phyloP scores from a whole-genome alignment of 2,888 invertebrate species.

The Conops quadrifasciatus region DNA sequence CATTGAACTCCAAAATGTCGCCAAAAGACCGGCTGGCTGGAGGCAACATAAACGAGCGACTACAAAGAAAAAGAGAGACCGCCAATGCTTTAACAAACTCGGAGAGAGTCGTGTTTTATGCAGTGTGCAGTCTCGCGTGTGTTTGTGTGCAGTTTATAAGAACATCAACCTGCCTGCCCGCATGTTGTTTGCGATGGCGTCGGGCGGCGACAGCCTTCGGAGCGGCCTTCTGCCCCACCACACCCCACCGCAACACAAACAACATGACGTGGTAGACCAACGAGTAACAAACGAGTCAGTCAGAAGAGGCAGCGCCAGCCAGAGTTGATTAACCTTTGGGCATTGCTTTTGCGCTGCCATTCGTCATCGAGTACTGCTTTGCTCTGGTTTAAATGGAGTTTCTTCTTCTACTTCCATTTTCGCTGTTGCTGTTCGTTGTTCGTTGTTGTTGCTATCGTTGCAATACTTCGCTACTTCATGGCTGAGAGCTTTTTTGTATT shows the following conservation, averaged over 20 bases:
- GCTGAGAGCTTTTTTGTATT: conserved; percentile 29
- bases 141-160: conserved; percentile 24
- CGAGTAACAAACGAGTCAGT: too few relatives aligned
- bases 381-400: conserved; percentile 55
- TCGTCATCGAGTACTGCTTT: conserved; percentile 51
- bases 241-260: not conserved
- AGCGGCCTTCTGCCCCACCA: conserved; percentile 31
- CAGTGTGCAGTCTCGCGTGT: conserved; percentile 36
- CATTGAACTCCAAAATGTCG: conserved; percentile 4
- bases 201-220: conserved; percentile 28
- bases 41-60: not conserved
- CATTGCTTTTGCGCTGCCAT: conserved; percentile 57
- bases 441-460: conserved; percentile 5
- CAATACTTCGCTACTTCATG: conserved; percentile 27
- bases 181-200: conserved; percentile 20
- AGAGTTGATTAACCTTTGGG: conserved; percentile 63
- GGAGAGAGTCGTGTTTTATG: conserved; percentile 60
- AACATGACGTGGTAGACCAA: too few relatives aligned
- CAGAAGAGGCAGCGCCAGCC: not conserved
- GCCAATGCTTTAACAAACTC: conserved; percentile 34
- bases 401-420: not conserved
- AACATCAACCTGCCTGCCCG: conserved; percentile 41
- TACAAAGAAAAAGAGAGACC: conserved; percentile 4
- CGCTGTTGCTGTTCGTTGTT: not conserved
- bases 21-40: not conserved